Percentiles rank a stretch among this genome's conserved stretches.
These are phyloP conservation scores for Sceliomorpha sp. DNA, from an alignment of 2,888 invertebrate species.

Conservation along the genomic window DNA sequence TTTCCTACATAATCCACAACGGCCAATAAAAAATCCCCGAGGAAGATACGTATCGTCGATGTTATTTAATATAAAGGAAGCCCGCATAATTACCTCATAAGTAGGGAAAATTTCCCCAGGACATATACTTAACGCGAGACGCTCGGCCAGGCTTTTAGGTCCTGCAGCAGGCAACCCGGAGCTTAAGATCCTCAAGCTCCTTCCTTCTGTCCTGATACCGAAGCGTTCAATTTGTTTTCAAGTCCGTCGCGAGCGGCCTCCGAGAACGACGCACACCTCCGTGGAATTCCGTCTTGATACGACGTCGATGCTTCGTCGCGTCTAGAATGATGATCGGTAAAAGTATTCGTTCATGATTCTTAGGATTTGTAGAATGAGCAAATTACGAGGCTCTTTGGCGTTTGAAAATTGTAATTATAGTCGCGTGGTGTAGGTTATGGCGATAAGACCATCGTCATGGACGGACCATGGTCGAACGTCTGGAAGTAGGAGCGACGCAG, in stretches of 20 bases:
- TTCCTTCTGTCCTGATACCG: conserved; percentile 62
- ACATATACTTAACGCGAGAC: conserved; percentile 62
- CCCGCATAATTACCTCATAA: conserved; percentile 4
- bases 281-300: no score
- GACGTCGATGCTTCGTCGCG: no score
- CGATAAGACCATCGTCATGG: no score
- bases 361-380: no score
- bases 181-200: neutral
- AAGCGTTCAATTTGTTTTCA: conserved; percentile 64
- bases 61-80: neutral
- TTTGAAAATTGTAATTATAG: no score
- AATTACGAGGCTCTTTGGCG: no score
- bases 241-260: conserved; percentile 56
- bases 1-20: no score
- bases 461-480: conserved; percentile 2
- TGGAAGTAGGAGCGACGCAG: conserved; percentile 12
- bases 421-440: neutral
- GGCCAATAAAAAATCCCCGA: no score
- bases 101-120: conserved; percentile 46
- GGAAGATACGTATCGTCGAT: no score
- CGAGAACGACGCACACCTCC: neutral
- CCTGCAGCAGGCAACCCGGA: conserved; percentile 43
- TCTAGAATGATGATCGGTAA: no score
- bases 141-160: conserved; percentile 60
- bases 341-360: no score